phyloP scores from a whole-genome alignment of 2,113 vertebrate genomes.

The Pipa parva region DNA sequence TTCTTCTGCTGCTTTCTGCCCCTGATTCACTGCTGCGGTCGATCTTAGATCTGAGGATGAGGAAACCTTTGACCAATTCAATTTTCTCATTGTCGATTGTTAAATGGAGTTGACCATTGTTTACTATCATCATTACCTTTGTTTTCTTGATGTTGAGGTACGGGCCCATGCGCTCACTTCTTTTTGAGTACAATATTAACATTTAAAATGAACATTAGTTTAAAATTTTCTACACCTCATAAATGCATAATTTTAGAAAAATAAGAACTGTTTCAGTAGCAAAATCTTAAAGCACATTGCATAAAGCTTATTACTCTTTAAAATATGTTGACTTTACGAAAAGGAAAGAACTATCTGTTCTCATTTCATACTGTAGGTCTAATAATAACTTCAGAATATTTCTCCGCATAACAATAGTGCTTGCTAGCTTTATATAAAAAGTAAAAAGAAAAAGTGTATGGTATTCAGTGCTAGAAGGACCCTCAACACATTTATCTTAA shows the following conservation, averaged over 20 bases:
- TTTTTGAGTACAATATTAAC: too few relatives aligned
- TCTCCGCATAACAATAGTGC: conserved; percentile 2
- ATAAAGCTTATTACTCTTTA: neutral
- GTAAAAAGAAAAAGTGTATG: conserved; percentile 23
- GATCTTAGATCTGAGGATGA: too few relatives aligned
- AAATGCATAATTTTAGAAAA: neutral
- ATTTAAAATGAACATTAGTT: too few relatives aligned
- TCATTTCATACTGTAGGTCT: conserved; percentile 21
- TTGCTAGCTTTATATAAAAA: conserved; percentile 29
- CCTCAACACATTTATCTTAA: conserved; percentile 22
- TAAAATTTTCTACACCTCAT: too few relatives aligned
- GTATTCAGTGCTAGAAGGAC: conserved; percentile 22
- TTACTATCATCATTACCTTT: too few relatives aligned
- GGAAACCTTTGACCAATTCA: too few relatives aligned
- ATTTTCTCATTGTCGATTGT: too few relatives aligned
- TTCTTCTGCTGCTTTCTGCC: too few relatives aligned
- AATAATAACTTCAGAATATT: conserved; percentile 19
- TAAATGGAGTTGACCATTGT: too few relatives aligned
- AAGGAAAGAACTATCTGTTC: conserved; percentile 10
- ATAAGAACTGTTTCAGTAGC: neutral
- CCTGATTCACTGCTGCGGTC: too few relatives aligned
- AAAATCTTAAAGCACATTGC: neutral
- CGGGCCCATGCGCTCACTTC: too few relatives aligned
- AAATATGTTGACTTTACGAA: conserved; percentile 7
- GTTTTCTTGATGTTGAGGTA: too few relatives aligned